Evolutionary conservation across 2,797 vertebrate genomes (phyloP).

Genomic region (Sitta carolinensis): DNA sequence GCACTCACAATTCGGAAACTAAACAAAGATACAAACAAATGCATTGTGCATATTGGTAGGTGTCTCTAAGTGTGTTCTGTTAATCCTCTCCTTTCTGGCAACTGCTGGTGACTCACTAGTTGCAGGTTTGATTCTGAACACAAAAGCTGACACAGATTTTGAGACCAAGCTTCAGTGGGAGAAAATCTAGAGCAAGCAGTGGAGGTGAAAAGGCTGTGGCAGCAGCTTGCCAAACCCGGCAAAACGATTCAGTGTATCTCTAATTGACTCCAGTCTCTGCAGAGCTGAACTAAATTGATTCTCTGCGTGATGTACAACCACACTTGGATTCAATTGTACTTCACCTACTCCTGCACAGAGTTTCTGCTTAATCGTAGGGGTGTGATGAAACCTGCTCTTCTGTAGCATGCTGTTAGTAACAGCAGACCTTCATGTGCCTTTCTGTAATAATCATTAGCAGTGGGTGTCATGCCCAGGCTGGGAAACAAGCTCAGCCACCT

Average conservation of each 20-base stretch:
- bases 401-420: neutral
- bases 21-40: neutral
- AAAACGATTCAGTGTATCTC: neutral
- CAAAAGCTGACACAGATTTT: neutral
- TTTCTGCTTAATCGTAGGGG: neutral
- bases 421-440: neutral
- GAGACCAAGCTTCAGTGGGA: neutral
- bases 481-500: neutral
- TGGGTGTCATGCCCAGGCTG: neutral
- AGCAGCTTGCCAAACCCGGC: neutral
- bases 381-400: neutral
- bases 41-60: neutral
- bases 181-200: neutral
- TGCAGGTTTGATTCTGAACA: neutral
- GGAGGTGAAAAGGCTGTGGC: neutral
- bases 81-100: neutral
- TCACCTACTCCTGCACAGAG: neutral
- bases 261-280: neutral
- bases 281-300: neutral
- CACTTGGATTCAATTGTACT: neutral
- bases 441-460: neutral
- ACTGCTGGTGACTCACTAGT: neutral
- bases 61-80: neutral
- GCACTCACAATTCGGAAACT: neutral
- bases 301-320: neutral